Conservation (phyloP, 2,113 vertebrate species). For the Siphamia tubifer region DNA sequence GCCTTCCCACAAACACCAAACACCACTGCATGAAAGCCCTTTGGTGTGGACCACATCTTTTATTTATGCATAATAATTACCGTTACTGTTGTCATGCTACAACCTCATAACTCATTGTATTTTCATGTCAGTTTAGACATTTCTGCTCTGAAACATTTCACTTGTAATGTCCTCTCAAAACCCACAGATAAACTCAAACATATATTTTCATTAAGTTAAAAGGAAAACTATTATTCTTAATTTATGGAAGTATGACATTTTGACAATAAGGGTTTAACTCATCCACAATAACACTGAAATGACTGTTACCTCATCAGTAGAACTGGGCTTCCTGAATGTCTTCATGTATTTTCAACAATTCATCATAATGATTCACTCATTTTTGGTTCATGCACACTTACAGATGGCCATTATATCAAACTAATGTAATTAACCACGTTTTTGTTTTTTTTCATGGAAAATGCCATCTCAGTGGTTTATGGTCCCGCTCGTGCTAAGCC, state of each 20-base stretch:
- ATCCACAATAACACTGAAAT: not conserved
- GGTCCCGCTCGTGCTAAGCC: too few relatives aligned
- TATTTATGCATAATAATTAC: not conserved
- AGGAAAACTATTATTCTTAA: not conserved
- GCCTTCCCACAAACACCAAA: not conserved
- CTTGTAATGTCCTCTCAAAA: not conserved
- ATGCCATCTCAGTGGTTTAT: too few relatives aligned
- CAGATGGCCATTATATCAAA: too few relatives aligned
- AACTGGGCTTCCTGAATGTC: not conserved
- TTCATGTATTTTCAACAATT: not conserved
- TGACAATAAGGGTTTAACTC: not conserved
- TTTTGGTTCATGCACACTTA: too few relatives aligned
- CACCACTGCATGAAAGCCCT: too few relatives aligned
- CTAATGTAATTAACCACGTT: too few relatives aligned
- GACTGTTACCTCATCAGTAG: not conserved
- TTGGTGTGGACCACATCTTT: not conserved
- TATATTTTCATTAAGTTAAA: not conserved
- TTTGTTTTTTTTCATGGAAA: too few relatives aligned
- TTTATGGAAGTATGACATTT: not conserved
- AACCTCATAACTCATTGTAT: slow-evolving; percentile 15
- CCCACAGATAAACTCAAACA: not conserved
- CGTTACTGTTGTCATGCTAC: not conserved
- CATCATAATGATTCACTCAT: not conserved
- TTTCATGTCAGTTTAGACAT: not conserved
- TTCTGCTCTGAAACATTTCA: not conserved